Evolutionary conservation across 2,113 vertebrate genomes (phyloP).

Genomic region (Pithys albifrons): DNA sequence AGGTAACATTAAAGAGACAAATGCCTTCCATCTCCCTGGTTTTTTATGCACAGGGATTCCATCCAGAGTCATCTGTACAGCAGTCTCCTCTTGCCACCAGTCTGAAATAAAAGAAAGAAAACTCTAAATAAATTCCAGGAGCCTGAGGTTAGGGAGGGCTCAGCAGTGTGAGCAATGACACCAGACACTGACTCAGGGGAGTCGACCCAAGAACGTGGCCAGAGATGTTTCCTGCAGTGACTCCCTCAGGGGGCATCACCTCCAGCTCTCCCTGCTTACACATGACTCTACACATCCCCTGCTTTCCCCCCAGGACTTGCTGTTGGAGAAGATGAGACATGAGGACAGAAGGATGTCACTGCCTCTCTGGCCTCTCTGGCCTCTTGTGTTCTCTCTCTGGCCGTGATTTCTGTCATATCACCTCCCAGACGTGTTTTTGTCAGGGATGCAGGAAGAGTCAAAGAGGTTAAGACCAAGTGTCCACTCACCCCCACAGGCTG

Average conservation of each 20-base stretch:
- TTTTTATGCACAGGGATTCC: not conserved
- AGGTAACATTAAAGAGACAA: conserved; percentile 41
- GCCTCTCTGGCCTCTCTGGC: not conserved
- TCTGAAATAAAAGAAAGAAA: not conserved
- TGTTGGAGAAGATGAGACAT: not conserved
- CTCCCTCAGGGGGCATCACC: not conserved
- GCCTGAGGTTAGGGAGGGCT: not conserved
- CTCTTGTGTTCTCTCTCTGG: not conserved
- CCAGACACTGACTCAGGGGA: not conserved
- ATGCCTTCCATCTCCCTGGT: not conserved
- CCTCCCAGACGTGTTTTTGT: not conserved
- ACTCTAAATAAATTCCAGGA: not conserved
- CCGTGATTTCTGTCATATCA: not conserved
- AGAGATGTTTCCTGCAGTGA: not conserved
- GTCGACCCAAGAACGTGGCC: not conserved
- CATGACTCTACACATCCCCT: not conserved
- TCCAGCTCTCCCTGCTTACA: not conserved
- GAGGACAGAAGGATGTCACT: not conserved
- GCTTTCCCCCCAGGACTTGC: not conserved
- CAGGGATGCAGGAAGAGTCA: not conserved
- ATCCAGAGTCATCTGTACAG: not conserved
- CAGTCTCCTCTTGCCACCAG: not conserved
- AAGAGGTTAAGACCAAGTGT: not conserved
- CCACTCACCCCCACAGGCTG: rapidly evolving
- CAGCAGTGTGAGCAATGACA: not conserved